Evolutionary conservation across 2,113 vertebrate genomes (phyloP), one percentile per base, ranked within the genome.

Genomic region (Erpornis zantholeuca): DNA sequence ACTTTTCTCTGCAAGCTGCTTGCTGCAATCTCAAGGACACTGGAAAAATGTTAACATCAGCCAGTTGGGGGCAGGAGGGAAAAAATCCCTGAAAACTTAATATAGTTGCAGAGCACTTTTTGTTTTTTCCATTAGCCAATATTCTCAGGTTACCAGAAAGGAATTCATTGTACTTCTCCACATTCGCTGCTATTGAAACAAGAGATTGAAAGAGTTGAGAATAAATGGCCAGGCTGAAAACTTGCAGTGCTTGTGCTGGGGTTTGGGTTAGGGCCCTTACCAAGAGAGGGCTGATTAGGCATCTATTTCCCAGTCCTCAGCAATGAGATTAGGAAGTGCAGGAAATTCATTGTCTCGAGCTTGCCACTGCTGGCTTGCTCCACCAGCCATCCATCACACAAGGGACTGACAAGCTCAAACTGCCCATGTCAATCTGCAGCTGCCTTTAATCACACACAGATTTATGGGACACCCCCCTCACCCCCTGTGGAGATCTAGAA

Each of bases 141-240:
- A 94, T 79, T 95, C 94, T 96, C 88, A 94, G 86, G 93, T 97
- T 96, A 96, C 94, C 86, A 94, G 92, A 96, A 88, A 93, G 82
- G 93, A 94, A 96, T 92, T 92, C 57, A 35, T 71, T 92, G 77
- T 49, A 52, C 71, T 95, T 94, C 92, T 92, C 57, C 47, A 60
- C 78, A 72, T 79, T 91, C 20, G 8, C 33, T 80, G 82, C 70
- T 86, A 63, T 69, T 71, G 86, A 90, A 94, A 93, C n/a, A 42
- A 69, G 93, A 90, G 80, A 71, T 52, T 60, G 61, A 92, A 93
- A 71, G 72, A 71, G 53, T 19, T 96, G 61, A 75, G 82, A 73
- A 83, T 75, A 95, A 95, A 71, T 60, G 40, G 24, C 60, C 56
- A 86, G 80, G 82, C 35, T 7, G 6, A 86, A 93, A 94, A 60